These are phyloP conservation scores for Periophthalmus modestus DNA, from an alignment of 2,113 vertebrate species.

Conservation along the genomic window DNA sequence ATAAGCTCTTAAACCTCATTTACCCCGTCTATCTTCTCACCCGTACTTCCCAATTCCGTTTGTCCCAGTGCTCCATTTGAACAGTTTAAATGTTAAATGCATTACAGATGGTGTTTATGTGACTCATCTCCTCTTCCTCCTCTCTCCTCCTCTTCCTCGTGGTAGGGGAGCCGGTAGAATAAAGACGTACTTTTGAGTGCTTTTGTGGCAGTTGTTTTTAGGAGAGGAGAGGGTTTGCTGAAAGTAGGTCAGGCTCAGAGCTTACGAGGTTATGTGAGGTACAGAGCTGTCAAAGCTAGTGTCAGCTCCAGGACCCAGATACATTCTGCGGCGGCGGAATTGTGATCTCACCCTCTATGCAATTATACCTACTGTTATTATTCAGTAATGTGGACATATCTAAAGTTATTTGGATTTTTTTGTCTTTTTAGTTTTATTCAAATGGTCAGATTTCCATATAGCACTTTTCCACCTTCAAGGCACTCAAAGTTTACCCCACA, in stretches of 20 bases:
- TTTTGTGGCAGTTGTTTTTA: constrained; percentile 21
- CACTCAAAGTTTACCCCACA: too few species aligned
- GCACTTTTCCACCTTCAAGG: too few species aligned
- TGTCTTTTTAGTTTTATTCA: too few species aligned
- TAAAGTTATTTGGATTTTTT: too few species aligned
- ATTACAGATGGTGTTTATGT: constrained; percentile 42
- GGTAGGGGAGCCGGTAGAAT: neutral
- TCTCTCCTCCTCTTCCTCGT: constrained; percentile 10
- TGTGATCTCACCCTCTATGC: neutral
- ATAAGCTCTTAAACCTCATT: constrained; percentile 22
- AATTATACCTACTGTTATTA: neutral
- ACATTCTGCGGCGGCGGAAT: neutral
- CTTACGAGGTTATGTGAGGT: constrained; percentile 1
- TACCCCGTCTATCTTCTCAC: constrained; percentile 15
- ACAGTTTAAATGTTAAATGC: constrained; percentile 37
- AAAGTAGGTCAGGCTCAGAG: constrained; percentile 13
- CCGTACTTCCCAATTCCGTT: constrained; percentile 26
- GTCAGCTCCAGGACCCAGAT: neutral
- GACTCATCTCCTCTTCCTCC: constrained; percentile 27
- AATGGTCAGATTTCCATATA: too few species aligned
- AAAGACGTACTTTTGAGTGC: neutral
- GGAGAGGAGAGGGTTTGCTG: constrained; percentile 15
- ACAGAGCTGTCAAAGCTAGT: neutral
- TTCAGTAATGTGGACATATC: neutral
- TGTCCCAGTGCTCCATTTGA: constrained; percentile 19